These are phyloP conservation scores for Chrysina gloriosa DNA, from an alignment of 2,888 invertebrate genomes.

Conservation along the genomic window DNA sequence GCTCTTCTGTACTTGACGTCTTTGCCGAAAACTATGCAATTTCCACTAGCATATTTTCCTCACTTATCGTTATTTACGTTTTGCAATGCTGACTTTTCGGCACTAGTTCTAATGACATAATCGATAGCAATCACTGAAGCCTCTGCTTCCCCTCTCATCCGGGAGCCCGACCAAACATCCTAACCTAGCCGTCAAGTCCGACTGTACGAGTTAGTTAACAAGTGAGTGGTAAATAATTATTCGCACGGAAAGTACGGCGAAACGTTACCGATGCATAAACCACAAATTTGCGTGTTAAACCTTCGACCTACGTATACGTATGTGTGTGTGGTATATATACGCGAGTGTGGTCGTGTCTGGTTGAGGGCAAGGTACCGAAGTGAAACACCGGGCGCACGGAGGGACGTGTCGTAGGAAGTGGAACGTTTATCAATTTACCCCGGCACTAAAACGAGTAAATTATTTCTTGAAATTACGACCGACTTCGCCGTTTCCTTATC, in stretches of 20 bases:
- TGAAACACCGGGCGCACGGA: not conserved
- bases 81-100: not conserved
- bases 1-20: too few relatives aligned
- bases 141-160: not conserved
- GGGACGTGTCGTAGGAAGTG: slow-evolving; percentile 47
- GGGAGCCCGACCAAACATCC: slow-evolving; percentile 4
- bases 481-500: slow-evolving; percentile 23
- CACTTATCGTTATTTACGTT: too few relatives aligned
- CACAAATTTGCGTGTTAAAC: slow-evolving; percentile 29
- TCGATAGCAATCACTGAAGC: not conserved
- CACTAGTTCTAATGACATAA: slow-evolving; percentile 14
- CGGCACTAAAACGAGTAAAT: slow-evolving; percentile 43
- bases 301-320: slow-evolving; percentile 7
- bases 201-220: slow-evolving; percentile 28
- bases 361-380: slow-evolving; percentile 25
- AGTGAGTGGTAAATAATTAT: slow-evolving; percentile 35
- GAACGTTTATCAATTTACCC: slow-evolving; percentile 57
- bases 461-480: slow-evolving; percentile 40
- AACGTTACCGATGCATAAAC: slow-evolving; percentile 33
- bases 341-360: not conserved
- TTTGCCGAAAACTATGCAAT: too few relatives aligned
- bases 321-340: slow-evolving; percentile 17
- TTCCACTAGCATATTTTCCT: too few relatives aligned
- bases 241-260: slow-evolving; percentile 26
- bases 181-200: slow-evolving; percentile 13